Conservation (phyloP, 2,113 vertebrate species). For the Tetrao urogallus region DNA sequence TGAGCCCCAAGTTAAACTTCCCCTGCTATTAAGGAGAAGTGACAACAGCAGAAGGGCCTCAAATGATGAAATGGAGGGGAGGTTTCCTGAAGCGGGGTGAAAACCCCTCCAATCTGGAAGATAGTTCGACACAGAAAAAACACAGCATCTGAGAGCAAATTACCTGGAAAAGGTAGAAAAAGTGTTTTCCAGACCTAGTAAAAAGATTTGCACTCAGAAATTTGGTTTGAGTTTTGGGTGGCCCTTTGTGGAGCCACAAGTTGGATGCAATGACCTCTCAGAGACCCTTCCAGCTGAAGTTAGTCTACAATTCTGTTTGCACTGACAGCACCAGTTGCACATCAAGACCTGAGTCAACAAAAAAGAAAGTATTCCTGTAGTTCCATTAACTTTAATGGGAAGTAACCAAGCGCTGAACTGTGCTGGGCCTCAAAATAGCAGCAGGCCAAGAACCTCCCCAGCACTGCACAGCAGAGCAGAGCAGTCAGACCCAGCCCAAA, state of each 20-base stretch:
- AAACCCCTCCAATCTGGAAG: background rate
- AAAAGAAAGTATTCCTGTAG: background rate
- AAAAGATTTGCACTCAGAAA: background rate
- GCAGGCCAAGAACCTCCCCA: slow-evolving; percentile 25
- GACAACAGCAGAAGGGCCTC: background rate
- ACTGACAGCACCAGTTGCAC: background rate
- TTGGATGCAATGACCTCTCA: background rate
- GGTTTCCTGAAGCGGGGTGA: background rate
- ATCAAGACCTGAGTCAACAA: slow-evolving; percentile 23
- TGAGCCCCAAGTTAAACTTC: background rate
- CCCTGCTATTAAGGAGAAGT: background rate
- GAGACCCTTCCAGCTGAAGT: background rate
- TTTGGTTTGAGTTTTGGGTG: background rate
- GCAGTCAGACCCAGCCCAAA: background rate
- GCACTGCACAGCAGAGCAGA: background rate
- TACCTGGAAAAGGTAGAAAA: background rate
- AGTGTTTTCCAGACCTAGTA: background rate
- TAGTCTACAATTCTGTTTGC: background rate
- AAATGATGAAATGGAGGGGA: background rate
- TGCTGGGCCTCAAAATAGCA: slow-evolving; percentile 35
- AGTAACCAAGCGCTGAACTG: slow-evolving; percentile 19
- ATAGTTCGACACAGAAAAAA: background rate
- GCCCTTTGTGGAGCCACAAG: background rate
- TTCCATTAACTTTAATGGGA: slow-evolving; percentile 37
- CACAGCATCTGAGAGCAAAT: background rate